A percentile compares a stretch with the other conserved stretches of the same genome.
phyloP scores from a whole-genome alignment of 2,797 vertebrate genomes.

The Pyrocephalus nanus region DNA sequence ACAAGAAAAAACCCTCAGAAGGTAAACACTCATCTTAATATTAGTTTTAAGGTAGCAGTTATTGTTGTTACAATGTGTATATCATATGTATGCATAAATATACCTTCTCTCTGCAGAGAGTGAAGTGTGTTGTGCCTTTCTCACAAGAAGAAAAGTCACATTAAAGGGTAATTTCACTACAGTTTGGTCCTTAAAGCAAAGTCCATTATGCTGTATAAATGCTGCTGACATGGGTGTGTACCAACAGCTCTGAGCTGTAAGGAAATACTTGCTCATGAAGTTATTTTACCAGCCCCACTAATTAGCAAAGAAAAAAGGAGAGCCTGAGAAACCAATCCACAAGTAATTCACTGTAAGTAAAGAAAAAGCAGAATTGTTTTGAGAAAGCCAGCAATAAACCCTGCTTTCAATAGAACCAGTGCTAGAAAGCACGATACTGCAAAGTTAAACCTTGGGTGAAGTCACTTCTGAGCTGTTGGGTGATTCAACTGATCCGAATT shows the following conservation, averaged over 20 bases:
- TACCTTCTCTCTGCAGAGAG: not conserved
- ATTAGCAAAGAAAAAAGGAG: not conserved
- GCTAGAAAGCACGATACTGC: not conserved
- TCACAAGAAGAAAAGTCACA: not conserved
- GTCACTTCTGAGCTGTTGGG: no score
- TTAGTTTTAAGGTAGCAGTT: not conserved
- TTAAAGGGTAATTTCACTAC: not conserved
- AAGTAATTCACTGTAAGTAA: not conserved
- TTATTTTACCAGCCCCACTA: not conserved
- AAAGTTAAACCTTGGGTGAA: not conserved
- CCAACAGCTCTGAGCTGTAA: fast-evolving
- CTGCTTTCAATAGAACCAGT: not conserved
- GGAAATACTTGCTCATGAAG: not conserved
- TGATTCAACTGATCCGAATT: not conserved
- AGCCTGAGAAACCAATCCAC: not conserved
- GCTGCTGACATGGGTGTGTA: not conserved
- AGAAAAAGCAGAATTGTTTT: not conserved
- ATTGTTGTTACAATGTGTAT: not conserved
- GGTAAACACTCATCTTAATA: not conserved
- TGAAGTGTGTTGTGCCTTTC: not conserved
- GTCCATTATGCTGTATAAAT: not conserved
- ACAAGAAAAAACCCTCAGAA: not conserved
- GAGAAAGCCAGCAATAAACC: not conserved
- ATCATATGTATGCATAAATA: not conserved
- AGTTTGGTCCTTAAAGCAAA: not conserved